A percentile compares a stretch with the other conserved stretches of the same genome.
Evolutionary conservation across 2,888 invertebrate genomes (phyloP).

Genomic region (Platycheirus albimanus): DNA sequence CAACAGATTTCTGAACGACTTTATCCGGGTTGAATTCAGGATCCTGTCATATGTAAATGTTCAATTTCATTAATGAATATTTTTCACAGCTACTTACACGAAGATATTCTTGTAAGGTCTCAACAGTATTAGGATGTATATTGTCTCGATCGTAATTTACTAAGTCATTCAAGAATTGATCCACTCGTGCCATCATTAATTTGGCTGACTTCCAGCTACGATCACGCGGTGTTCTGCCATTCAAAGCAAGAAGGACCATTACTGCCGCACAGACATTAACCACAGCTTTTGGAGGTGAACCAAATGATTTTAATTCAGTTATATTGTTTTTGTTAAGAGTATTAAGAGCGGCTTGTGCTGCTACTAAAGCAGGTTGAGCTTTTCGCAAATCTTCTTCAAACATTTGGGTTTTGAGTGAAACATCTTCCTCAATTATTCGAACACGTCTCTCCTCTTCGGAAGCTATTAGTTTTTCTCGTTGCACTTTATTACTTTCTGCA

Average conservation of each 20-base stretch:
- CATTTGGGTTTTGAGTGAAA: constrained; percentile 92
- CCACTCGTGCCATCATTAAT: constrained; percentile 94
- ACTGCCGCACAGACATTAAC: constrained; percentile 94
- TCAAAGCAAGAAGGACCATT: constrained; percentile 91
- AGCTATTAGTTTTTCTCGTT: constrained; percentile 91
- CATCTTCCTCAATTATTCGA: constrained; percentile 94
- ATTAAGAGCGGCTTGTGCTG: constrained; percentile 90
- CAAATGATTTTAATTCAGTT: constrained; percentile 97
- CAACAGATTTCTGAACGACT: constrained; percentile 93
- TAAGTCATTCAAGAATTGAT: constrained; percentile 92
- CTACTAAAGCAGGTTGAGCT: constrained; percentile 95
- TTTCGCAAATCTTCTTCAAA: constrained; percentile 95
- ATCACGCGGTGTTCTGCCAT: constrained; percentile 95
- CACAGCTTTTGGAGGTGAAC: constrained; percentile 95
- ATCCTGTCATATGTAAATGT: constrained; percentile 80
- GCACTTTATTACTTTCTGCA: constrained; percentile 95
- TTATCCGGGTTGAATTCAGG: constrained; percentile 94
- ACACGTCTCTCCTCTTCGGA: constrained; percentile 96
- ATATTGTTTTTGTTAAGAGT: constrained; percentile 97
- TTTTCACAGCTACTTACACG: constrained; percentile 74
- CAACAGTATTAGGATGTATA: constrained; percentile 93
- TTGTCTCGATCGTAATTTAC: constrained; percentile 96
- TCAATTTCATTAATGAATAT: neutral
- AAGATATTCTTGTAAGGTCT: constrained; percentile 85
- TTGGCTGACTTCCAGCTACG: constrained; percentile 97